phyloP scores from a whole-genome alignment of 2,888 invertebrate genomes.

The Homarus gammarus region DNA sequence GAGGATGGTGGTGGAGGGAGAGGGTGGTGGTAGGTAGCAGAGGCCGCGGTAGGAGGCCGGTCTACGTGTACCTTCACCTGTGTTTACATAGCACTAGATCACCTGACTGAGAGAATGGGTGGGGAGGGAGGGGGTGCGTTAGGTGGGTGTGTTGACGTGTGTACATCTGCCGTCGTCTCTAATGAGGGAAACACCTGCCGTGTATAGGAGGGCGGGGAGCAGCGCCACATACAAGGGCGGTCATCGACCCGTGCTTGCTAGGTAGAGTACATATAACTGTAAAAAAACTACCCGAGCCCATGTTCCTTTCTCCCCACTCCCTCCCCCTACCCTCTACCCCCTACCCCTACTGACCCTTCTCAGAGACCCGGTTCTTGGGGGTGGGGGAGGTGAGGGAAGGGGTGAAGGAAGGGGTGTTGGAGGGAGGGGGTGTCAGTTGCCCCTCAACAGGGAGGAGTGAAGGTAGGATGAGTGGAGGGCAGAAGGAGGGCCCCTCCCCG shows the following conservation, averaged over 20 bases:
- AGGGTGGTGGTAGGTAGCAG: not conserved
- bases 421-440: conserved; percentile 10
- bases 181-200: conserved; percentile 9
- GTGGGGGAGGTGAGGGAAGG: conserved; percentile 11
- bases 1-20: not conserved
- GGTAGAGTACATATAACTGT: conserved; percentile 54
- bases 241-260: conserved; percentile 55
- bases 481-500: too few relatives aligned
- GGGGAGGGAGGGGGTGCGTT: not conserved
- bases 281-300: conserved; percentile 51
- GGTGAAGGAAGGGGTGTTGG: not conserved
- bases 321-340: conserved; percentile 26
- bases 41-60: not conserved
- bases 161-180: not conserved
- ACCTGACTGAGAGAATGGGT: not conserved
- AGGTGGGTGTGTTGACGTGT: not conserved
- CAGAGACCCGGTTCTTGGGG: conserved; percentile 47
- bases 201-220: conserved; percentile 8
- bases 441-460: too few relatives aligned
- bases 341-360: conserved; percentile 38
- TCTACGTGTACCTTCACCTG: not conserved
- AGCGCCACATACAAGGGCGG: conserved; percentile 43
- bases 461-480: too few relatives aligned
- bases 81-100: too few relatives aligned
- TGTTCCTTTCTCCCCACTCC: conserved; percentile 45